A percentile compares a stretch with the other conserved stretches of the same genome.
These are phyloP conservation scores for Trissolcus basalis DNA, from an alignment of 1,140 invertebrate species.

Conservation along the genomic window DNA sequence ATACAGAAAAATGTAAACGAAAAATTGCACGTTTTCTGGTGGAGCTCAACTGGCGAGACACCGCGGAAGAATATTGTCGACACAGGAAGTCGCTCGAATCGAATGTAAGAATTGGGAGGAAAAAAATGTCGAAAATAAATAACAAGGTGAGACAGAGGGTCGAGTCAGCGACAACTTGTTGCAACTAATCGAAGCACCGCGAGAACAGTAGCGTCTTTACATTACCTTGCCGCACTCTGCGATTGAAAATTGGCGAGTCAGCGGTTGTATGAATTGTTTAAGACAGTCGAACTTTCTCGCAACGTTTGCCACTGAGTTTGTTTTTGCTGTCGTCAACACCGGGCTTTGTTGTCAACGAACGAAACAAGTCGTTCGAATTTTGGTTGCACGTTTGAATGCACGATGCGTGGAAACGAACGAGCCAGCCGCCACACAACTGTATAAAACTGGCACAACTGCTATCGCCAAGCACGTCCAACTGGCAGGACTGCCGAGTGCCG, in stretches of 20 bases:
- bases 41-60: too few species aligned
- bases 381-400: not conserved
- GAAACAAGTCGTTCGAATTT: not conserved
- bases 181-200: constrained; percentile 8
- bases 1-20: too few species aligned
- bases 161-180: constrained; percentile 33
- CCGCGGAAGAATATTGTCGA: too few species aligned
- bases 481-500: constrained; percentile 36
- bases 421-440: constrained; percentile 10
- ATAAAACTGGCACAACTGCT: constrained; percentile 21
- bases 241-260: not conserved
- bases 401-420: constrained; percentile 17
- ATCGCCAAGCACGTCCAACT: constrained; percentile 32
- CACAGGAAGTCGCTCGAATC: constrained; percentile 10
- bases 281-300: constrained; percentile 14
- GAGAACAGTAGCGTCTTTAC: constrained; percentile 3
- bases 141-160: constrained; percentile 35
- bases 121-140: too few species aligned
- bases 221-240: constrained; percentile 6
- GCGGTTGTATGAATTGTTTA: not conserved
- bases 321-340: not conserved
- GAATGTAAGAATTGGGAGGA: constrained; percentile 6
- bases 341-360: not conserved
- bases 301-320: not conserved
- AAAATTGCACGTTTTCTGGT: too few species aligned